Evolutionary conservation across 1,140 invertebrate genomes (phyloP).

Genomic region (Lepidotrigona ventralis): DNA sequence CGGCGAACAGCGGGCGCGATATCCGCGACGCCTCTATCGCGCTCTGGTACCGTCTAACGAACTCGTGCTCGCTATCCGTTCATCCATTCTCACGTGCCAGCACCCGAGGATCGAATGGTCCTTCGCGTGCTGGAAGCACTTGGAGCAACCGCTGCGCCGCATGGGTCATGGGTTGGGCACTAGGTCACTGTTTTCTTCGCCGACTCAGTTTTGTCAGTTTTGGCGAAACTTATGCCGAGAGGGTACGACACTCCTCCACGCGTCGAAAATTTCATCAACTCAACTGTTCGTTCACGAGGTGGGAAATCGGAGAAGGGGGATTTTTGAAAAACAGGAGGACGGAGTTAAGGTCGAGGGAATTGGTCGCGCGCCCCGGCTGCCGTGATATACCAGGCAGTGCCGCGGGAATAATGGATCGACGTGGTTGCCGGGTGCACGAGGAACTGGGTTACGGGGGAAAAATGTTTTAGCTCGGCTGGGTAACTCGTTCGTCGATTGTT

Average conservation of each 20-base stretch:
- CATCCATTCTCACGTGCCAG: constrained; percentile 39
- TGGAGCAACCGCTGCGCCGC: constrained; percentile 26
- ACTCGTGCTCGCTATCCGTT: constrained; percentile 21
- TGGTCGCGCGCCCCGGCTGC: neutral
- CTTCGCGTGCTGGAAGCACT: constrained; percentile 57
- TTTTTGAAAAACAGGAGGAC: no score
- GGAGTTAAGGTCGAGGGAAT: no score
- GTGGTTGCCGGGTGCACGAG: neutral
- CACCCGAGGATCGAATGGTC: constrained; percentile 46
- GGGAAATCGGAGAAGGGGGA: no score
- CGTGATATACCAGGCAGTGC: neutral
- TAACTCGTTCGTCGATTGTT: neutral
- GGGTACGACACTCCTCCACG: no score
- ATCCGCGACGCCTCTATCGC: constrained; percentile 37
- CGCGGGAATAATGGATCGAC: constrained; percentile 34
- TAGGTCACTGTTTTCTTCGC: constrained; percentile 54
- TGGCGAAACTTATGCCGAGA: no score
- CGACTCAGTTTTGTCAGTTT: neutral
- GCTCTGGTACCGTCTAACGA: constrained; percentile 33
- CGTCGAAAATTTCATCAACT: no score
- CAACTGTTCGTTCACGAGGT: neutral
- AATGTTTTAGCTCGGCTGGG: neutral
- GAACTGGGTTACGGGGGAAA: constrained; percentile 43
- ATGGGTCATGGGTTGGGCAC: constrained; percentile 48
- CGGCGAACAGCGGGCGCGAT: constrained; percentile 9